Evolutionary conservation across 2,113 vertebrate species (phyloP), one percentile per base, ranked within the genome.

Genomic region (Hippocampus comes): DNA sequence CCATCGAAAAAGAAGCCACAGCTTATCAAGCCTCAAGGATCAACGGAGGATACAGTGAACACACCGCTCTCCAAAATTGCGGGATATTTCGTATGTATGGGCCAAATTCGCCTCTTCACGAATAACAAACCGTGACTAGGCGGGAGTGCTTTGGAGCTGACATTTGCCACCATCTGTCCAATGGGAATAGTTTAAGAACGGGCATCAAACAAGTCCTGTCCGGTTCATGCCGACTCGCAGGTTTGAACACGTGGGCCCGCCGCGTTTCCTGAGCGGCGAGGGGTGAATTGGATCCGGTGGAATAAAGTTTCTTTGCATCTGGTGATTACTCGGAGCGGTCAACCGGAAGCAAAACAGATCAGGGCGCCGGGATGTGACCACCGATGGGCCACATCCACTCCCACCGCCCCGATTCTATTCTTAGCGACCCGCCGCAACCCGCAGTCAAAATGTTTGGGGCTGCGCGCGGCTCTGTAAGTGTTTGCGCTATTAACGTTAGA

Each of bases 261-360:
- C 72, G 49, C 80, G 56, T 79, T 84, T 89, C 81, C 82, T 84
- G 84, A 88, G 86, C 89, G 73, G 80, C 72, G 76, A 25, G 1
- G 10, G 70, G 30, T 15, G 76, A 87, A 87, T 89, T 89, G 87
- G 86, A 86, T 87, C 85, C 42, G 48, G 76, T 80, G 84, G 90
- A 93, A 93, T 90, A 83, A 91, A 86, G 89, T 90, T 91, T 91
- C 85, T 79, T 74, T 71, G 71, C 86, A 89, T 82, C 79, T 88
- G 86, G 81, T 90, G 89, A 90, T 92, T 91, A 89, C 87, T 79
- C 69, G 6, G 73, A 82, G 86, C 90, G 86, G 86, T 83, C 89
- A 78, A 79, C 81, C 85, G 85, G 85, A 93, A 93, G 87, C 73
- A 70, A 86, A 89, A 80, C 74, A 71, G 76, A 84, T 79, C 84